Evolutionary conservation across 2,888 invertebrate genomes (phyloP), one percentile per base, ranked within the genome.

Genomic region (Bimastos eiseni): DNA sequence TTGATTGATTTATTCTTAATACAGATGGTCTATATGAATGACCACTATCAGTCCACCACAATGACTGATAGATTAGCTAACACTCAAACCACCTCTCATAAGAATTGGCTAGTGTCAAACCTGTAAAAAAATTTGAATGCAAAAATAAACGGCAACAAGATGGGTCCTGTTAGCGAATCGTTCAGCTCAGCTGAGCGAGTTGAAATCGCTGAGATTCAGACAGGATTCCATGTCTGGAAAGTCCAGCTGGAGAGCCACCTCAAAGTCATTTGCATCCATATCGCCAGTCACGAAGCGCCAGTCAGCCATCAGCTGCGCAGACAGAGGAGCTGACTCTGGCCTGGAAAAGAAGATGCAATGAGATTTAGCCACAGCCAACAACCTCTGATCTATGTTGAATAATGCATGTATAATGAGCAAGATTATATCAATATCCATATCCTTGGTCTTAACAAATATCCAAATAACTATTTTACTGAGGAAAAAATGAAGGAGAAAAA

Each of bases 281-380:
- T 92, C 90, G 37, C 91, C 92, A 3, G 91, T 92, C 21, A 92
- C 88, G 13, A 92, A 92, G 34, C 83, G 89, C 92, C 92, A 92
- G 88, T 92, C 92, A 3, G 91, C 91, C 83, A 92, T 83, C 34
- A 92, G 91, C 3, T 91, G 90, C 8, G 92, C 91, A 41, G 92
- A 92, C 83, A 92, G 44, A 21, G 91, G 92, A 33, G 91, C 92
- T 30, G 91, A 91, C 34, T 92, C 91, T 38, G 41, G 90, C n/a
- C 91, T 92, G 89, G 13, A 55, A 44, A 90, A 86, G 36, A n/a
- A 88, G 70, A 70, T n/a, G n/a, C 70, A n/a, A 15, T 30, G 70
- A 30, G 11, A 70, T 30, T 70, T 70, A 70, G 70, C 70, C 30
- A 70, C 70, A 70, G 8, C 8, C n/a, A 30, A 55, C 70, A 70